Evolutionary conservation across 2,113 vertebrate species (phyloP).

Genomic region (Trinectes maculatus): DNA sequence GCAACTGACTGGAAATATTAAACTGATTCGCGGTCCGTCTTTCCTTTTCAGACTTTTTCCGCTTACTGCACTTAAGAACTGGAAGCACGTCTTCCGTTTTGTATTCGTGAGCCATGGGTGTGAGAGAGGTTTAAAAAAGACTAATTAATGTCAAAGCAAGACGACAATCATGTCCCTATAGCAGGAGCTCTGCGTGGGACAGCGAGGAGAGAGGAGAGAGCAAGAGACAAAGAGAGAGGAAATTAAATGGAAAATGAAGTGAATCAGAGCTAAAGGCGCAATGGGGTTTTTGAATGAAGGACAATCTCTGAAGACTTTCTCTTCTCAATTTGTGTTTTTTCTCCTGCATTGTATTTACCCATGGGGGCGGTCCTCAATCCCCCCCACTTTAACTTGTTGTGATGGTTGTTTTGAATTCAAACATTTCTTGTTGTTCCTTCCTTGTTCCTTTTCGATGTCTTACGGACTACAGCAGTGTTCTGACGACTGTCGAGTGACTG

Average conservation of each 20-base stretch:
- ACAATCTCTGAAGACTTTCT: constrained; percentile 72
- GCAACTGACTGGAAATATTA: constrained; percentile 51
- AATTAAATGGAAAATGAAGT: constrained; percentile 57
- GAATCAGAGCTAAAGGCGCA: constrained; percentile 49
- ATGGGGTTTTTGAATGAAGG: constrained; percentile 62
- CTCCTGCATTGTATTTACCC: constrained; percentile 52
- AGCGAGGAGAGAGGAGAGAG: constrained; percentile 46
- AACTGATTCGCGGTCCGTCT: constrained; percentile 39
- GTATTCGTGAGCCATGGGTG: constrained; percentile 72
- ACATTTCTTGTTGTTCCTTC: constrained; percentile 69
- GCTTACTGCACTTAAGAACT: constrained; percentile 77
- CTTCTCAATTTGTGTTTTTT: constrained; percentile 62
- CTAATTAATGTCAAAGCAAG: constrained; percentile 74
- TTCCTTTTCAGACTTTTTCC: constrained; percentile 51
- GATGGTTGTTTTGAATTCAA: constrained; percentile 74
- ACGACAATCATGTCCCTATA: constrained; percentile 82
- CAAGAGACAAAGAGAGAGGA: constrained; percentile 58
- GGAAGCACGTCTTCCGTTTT: constrained; percentile 67
- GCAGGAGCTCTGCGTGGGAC: constrained; percentile 53
- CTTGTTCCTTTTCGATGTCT: constrained; percentile 59
- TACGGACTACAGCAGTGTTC: constrained; percentile 56
- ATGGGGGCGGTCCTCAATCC: constrained; percentile 53
- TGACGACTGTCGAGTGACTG: constrained; percentile 43
- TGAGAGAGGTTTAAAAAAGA: constrained; percentile 59
- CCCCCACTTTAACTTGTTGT: constrained; percentile 75